Conservation (phyloP, 2,797 vertebrate genomes). For the Cyprinodon diabolis region DNA sequence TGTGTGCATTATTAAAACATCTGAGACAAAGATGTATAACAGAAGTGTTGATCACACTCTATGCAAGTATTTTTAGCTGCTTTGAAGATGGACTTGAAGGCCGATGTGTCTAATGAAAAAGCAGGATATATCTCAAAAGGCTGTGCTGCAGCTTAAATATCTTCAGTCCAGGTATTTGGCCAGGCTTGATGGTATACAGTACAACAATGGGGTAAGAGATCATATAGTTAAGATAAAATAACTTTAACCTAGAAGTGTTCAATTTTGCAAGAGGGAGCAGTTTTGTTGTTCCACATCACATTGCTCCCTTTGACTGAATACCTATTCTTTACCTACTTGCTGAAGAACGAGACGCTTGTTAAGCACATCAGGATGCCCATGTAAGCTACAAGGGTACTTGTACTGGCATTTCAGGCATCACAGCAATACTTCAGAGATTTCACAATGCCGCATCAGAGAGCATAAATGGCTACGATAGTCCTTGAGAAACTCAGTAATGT, state of each 20-base stretch:
- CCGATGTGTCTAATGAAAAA: background rate
- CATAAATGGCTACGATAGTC: constrained; percentile 78
- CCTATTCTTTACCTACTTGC: constrained; percentile 1
- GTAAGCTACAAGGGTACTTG: constrained; percentile 33
- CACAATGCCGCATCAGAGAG: constrained; percentile 59
- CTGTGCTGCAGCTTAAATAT: background rate
- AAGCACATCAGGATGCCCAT: constrained; percentile 5
- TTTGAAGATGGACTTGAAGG: background rate
- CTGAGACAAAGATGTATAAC: background rate
- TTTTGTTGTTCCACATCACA: background rate
- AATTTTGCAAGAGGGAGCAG: background rate
- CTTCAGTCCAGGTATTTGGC: background rate
- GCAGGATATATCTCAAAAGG: background rate
- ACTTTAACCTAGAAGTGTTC: background rate
- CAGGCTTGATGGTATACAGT: background rate
- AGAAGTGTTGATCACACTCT: constrained; percentile 1
- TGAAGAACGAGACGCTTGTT: constrained; percentile 6
- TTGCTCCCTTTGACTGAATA: background rate
- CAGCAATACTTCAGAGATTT: constrained; percentile 67
- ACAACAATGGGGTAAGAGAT: background rate
- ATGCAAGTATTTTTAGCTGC: constrained; percentile 8
- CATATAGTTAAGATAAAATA: background rate
- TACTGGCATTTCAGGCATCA: constrained; percentile 67
- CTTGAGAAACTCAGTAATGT: constrained; percentile 74
- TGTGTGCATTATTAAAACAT: background rate